Conservation (phyloP, 2,113 vertebrate species). For the Phrynosoma blainvillii region DNA sequence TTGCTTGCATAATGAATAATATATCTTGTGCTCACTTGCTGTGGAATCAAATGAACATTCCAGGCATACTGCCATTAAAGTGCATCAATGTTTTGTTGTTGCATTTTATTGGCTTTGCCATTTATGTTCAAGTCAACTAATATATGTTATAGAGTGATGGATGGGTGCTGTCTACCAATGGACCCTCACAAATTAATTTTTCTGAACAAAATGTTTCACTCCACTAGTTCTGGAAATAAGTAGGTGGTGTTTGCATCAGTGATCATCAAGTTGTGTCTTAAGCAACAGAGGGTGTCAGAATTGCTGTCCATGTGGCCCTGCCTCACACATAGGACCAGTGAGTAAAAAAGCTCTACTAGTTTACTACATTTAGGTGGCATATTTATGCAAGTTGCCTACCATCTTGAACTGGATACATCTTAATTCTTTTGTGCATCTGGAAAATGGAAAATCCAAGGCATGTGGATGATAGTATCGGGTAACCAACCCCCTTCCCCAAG, state of each 20-base stretch:
- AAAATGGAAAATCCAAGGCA: not conserved
- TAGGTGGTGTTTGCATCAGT: conserved; percentile 22
- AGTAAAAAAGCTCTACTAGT: not conserved
- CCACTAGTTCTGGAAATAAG: conserved; percentile 27
- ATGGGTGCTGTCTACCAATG: conserved; percentile 22
- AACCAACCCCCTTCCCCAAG: not conserved
- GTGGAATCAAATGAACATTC: conserved; percentile 15
- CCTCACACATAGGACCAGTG: not conserved
- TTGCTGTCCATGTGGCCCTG: not conserved
- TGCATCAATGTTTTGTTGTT: not conserved
- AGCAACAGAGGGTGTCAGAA: not conserved
- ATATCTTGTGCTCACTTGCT: not conserved
- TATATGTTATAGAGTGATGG: not conserved
- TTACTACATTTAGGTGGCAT: not conserved
- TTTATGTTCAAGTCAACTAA: conserved; percentile 33
- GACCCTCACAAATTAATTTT: conserved; percentile 36
- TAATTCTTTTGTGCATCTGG: rapidly evolving
- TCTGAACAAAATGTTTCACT: conserved; percentile 10
- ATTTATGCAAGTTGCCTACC: rapidly evolving
- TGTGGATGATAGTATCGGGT: not conserved
- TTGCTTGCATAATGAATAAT: conserved; percentile 1
- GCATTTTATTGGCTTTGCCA: not conserved
- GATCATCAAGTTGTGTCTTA: conserved; percentile 30
- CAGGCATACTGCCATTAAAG: not conserved
- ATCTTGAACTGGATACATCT: not conserved